phyloP scores from a whole-genome alignment of 2,113 vertebrate species.

The Trachemys scripta region DNA sequence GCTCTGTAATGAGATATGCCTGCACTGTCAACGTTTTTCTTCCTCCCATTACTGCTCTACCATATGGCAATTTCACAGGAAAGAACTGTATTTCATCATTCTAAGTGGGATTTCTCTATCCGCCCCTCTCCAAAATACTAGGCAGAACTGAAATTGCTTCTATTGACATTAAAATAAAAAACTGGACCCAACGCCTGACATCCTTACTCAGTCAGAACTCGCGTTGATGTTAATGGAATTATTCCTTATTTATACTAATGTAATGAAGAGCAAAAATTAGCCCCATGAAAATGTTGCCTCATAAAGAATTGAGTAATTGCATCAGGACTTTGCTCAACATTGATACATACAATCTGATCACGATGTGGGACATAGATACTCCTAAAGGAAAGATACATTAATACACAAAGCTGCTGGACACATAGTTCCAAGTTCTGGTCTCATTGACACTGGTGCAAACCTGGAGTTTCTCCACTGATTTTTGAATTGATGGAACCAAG shows the following conservation, averaged over 20 bases:
- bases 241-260: not conserved
- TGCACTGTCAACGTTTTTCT: constrained; percentile 76
- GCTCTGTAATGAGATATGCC: constrained; percentile 73
- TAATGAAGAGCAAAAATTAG: not conserved
- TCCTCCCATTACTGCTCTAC: constrained; percentile 64
- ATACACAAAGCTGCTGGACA: not conserved
- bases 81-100: constrained; percentile 68
- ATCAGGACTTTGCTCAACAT: not conserved
- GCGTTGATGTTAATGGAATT: not conserved
- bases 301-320: not conserved
- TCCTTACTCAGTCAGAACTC: not conserved
- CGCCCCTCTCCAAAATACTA: not conserved
- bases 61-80: constrained; percentile 74
- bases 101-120: constrained; percentile 60
- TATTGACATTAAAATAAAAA: constrained; percentile 36
- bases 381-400: not conserved
- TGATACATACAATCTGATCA: not conserved
- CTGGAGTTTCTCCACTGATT: not conserved
- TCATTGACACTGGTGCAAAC: not conserved
- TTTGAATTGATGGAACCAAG: not conserved
- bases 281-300: not conserved
- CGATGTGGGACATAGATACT: not conserved
- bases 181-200: constrained; percentile 30
- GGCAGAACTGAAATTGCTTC: constrained; percentile 49
- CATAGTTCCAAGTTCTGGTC: not conserved